These are phyloP conservation scores for Cuculus canorus DNA, from an alignment of 2,797 vertebrate species.

Conservation along the genomic window DNA sequence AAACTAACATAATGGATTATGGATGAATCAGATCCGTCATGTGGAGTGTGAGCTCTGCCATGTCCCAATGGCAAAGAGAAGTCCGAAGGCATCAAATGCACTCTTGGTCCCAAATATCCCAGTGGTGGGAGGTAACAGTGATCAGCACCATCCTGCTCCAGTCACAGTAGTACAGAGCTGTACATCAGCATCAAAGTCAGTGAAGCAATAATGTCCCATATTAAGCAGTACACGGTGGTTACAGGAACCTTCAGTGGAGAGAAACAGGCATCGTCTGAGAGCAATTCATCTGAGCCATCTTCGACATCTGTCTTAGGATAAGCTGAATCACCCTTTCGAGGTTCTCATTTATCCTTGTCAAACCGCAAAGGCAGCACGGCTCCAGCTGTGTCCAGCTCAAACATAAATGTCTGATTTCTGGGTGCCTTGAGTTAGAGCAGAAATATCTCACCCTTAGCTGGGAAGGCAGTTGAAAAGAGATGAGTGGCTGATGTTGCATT, in stretches of 20 bases:
- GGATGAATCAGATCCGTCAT: fast-evolving
- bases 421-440: not conserved
- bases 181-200: not conserved
- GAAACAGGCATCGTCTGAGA: not conserved
- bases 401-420: not conserved
- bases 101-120: not conserved
- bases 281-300: not conserved
- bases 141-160: not conserved
- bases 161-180: not conserved
- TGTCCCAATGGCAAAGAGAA: not conserved
- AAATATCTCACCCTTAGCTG: slow-evolving; percentile 36
- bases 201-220: not conserved
- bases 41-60: not conserved
- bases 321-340: not conserved
- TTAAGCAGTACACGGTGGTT: not conserved
- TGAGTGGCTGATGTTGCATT: slow-evolving; percentile 31
- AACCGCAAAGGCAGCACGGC: not conserved
- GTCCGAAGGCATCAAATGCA: not conserved
- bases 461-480: slow-evolving; percentile 13
- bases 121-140: not conserved
- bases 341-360: not conserved
- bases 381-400: not conserved
- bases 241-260: not conserved
- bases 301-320: not conserved
- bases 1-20: not conserved